These are phyloP conservation scores for Plecturocebus donacophilus DNA, from an alignment of 2,113 vertebrate species.

Conservation along the genomic window DNA sequence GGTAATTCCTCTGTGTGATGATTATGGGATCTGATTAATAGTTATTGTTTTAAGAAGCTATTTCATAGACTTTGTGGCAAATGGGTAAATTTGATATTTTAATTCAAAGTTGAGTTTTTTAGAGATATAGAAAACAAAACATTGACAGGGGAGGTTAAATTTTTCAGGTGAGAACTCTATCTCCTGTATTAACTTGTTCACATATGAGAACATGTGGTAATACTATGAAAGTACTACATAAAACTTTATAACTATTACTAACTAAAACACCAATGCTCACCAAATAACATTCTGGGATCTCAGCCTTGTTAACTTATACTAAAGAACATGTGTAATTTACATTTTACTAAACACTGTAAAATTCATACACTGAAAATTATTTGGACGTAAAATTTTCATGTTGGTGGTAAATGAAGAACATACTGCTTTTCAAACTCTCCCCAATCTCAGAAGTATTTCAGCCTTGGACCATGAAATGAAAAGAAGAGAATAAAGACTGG, in stretches of 20 bases:
- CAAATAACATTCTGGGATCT: neutral
- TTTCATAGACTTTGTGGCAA: neutral
- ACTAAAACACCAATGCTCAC: neutral
- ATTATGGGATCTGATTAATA: neutral
- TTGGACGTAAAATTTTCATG: neutral
- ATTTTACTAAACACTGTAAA: conserved; percentile 1
- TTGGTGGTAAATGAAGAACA: neutral
- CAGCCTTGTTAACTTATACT: neutral
- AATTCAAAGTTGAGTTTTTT: neutral
- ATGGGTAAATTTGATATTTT: conserved; percentile 16
- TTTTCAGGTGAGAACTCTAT: neutral
- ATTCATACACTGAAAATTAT: neutral
- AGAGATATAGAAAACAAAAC: neutral
- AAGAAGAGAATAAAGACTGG: neutral
- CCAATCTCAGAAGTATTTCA: neutral
- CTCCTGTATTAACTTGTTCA: neutral
- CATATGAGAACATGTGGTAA: neutral
- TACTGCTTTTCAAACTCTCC: neutral
- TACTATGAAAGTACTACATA: neutral
- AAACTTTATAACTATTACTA: neutral
- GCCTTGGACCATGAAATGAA: neutral
- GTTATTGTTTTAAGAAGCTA: neutral
- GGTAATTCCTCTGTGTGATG: neutral
- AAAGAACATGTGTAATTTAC: neutral
- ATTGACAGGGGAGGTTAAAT: neutral